Evolutionary conservation across 2,113 vertebrate genomes (phyloP).

Genomic region (Urocynchramus pylzowi): DNA sequence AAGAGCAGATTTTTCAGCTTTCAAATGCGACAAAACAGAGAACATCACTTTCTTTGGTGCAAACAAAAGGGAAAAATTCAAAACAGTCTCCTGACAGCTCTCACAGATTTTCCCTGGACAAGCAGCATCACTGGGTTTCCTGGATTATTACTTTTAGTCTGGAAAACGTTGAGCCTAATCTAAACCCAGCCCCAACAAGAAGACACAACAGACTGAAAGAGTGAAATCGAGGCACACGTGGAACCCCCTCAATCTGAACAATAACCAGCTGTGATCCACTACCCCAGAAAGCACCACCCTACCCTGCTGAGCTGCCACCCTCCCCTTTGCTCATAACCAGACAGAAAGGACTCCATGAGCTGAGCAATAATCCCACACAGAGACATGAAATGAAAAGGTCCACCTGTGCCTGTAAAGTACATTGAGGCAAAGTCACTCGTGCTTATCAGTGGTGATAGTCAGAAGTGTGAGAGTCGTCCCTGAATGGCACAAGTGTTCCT

Average conservation of each 20-base stretch:
- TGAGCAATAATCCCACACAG: not conserved
- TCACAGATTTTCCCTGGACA: not conserved
- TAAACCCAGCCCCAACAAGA: not conserved
- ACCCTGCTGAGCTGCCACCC: not conserved
- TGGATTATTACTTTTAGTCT: not conserved
- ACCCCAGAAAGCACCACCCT: not conserved
- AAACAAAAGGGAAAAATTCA: not conserved
- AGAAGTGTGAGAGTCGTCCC: not conserved
- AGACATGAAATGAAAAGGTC: not conserved
- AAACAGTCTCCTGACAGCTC: not conserved
- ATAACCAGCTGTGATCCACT: not conserved
- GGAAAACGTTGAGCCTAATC: not conserved
- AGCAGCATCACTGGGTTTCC: not conserved
- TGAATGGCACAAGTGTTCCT: conserved; percentile 50
- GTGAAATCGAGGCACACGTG: not conserved
- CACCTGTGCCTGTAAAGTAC: not conserved
- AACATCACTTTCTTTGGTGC: not conserved
- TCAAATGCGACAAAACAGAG: not conserved
- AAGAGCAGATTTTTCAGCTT: not conserved
- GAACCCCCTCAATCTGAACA: not conserved
- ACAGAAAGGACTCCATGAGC: not conserved
- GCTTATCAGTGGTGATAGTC: conserved; percentile 14
- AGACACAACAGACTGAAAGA: not conserved
- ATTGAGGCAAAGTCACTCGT: not conserved
- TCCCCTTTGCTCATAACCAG: not conserved